Conservation (phyloP, 1,140 invertebrate species). For the Drosophila mojavensis region DNA sequence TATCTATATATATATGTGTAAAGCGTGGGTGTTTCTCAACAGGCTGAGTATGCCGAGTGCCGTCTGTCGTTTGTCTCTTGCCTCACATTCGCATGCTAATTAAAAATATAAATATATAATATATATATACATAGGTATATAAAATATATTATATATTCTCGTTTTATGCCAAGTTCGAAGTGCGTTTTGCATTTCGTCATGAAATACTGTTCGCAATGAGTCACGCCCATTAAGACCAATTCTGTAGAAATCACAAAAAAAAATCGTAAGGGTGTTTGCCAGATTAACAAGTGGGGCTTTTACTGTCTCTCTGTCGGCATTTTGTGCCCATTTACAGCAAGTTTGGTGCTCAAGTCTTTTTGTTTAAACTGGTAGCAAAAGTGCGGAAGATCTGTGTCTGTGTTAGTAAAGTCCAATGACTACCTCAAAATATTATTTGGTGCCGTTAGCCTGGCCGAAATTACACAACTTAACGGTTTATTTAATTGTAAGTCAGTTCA, state of each 20-base stretch:
- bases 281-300: slow-evolving; percentile 21
- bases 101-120: slow-evolving; percentile 1
- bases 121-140: slow-evolving; percentile 3
- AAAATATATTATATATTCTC: slow-evolving; percentile 19
- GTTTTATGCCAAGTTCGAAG: slow-evolving; percentile 24
- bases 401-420: slow-evolving; percentile 42
- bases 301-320: background rate
- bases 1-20: background rate
- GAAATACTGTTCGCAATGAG: slow-evolving; percentile 43
- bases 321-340: slow-evolving; percentile 35
- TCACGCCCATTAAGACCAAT: slow-evolving; percentile 33
- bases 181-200: slow-evolving; percentile 44
- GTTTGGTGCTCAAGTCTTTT: slow-evolving; percentile 54
- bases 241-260: slow-evolving; percentile 18
- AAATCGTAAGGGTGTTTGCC: slow-evolving; percentile 30
- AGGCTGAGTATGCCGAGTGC: slow-evolving; percentile 22
- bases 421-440: slow-evolving; percentile 17
- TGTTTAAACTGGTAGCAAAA: slow-evolving; percentile 35
- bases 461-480: slow-evolving; percentile 54
- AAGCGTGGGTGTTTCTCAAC: slow-evolving; percentile 32
- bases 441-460: slow-evolving; percentile 33
- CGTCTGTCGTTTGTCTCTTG: slow-evolving; percentile 8
- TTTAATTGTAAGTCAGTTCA: slow-evolving; percentile 39
- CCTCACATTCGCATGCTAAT: slow-evolving; percentile 52
- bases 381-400: slow-evolving; percentile 11